These are phyloP conservation scores for Noctua fimbriata DNA, from an alignment of 2,888 invertebrate species.

Conservation along the genomic window DNA sequence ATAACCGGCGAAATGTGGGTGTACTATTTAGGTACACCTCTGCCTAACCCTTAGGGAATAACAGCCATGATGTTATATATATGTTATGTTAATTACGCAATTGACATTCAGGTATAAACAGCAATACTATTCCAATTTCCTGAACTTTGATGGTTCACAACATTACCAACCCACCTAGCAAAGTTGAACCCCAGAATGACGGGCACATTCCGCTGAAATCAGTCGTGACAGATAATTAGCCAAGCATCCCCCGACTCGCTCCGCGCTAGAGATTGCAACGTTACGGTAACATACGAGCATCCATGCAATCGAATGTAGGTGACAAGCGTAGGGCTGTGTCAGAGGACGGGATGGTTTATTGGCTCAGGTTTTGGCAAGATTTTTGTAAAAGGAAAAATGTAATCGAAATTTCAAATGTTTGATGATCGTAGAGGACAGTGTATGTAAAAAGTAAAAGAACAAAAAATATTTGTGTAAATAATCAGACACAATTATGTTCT, in stretches of 20 bases:
- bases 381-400: neutral
- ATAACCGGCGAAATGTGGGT: no score
- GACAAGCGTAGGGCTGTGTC: slow-evolving; percentile 25
- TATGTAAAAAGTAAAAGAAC: no score
- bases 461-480: no score
- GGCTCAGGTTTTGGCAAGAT: neutral
- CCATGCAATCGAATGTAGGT: slow-evolving; percentile 35
- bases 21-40: no score
- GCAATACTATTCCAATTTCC: no score
- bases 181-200: slow-evolving; percentile 36
- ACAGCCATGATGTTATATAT: no score
- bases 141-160: neutral
- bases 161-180: neutral
- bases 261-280: slow-evolving; percentile 47
- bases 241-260: slow-evolving; percentile 40
- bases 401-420: neutral
- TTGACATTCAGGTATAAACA: neutral
- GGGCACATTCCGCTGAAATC: slow-evolving; percentile 40
- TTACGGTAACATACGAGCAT: slow-evolving; percentile 31
- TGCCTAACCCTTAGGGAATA: no score
- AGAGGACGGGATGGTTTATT: neutral
- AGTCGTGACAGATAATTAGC: slow-evolving; percentile 65
- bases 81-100: no score
- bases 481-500: no score
- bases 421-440: neutral